Percentiles rank a stretch among this genome's conserved stretches.
phyloP scores from a whole-genome alignment of 2,113 vertebrate species.

The Cardinalis cardinalis region DNA sequence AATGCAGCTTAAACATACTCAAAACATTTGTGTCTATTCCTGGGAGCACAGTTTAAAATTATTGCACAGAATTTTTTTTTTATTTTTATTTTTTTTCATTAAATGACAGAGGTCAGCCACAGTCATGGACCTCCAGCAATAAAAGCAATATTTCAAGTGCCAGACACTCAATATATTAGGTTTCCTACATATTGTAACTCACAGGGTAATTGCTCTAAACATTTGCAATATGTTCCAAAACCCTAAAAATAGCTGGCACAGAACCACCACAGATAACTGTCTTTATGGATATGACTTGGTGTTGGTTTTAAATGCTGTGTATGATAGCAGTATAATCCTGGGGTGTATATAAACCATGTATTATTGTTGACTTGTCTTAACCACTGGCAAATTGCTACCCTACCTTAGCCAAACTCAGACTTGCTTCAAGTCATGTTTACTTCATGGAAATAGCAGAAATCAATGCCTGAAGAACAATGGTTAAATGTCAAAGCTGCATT shows the following conservation, averaged over 20 bases:
- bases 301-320: constrained; percentile 51
- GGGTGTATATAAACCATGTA: constrained; percentile 46
- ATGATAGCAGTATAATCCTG: constrained; percentile 51
- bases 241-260: constrained; percentile 70
- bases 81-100: constrained; percentile 67
- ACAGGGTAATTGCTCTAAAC: constrained; percentile 67
- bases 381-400: constrained; percentile 70
- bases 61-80: constrained; percentile 81
- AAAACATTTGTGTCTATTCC: constrained; percentile 84
- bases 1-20: constrained; percentile 78
- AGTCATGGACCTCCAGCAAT: constrained; percentile 74
- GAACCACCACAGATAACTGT: constrained; percentile 62
- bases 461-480: constrained; percentile 18
- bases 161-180: constrained; percentile 74
- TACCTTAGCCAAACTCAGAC: constrained; percentile 76
- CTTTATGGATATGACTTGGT: constrained; percentile 63
- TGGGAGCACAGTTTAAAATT: constrained; percentile 84
- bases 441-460: constrained; percentile 70
- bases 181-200: constrained; percentile 70
- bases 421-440: constrained; percentile 70
- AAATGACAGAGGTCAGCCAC: constrained; percentile 77
- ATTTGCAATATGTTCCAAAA: constrained; percentile 62
- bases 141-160: constrained; percentile 79
- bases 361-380: constrained; percentile 58
- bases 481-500: constrained; percentile 65